Base-by-base conservation (phyloP, 2,113 vertebrate genomes). In the Marcusenius ussheri region DNA sequence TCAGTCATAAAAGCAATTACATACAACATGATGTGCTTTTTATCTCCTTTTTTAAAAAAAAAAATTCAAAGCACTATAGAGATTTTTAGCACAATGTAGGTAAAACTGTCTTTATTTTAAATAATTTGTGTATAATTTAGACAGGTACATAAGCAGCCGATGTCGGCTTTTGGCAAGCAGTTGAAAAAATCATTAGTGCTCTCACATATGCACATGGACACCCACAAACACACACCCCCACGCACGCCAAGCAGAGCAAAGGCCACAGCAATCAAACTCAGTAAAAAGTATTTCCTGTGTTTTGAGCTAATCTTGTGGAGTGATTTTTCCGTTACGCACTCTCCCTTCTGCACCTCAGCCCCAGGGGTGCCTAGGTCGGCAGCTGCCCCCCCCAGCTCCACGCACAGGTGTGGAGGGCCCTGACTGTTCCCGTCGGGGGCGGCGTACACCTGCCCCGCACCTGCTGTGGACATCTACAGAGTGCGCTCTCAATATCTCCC, bases 271-370 rank as follows among this genome's bases (percentile, higher is more conserved):
- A 97, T 97, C 95, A 97, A 94, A 92, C 94, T 92, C 91, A 93
- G 95, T 94, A 96, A 94, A 96, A 96, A 97, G 96, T 96, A 97
- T 97, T 98, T 98, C 97, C 97, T 97, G 97, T 96, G 95, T 96
- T 97, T 96, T 92, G 90, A 93, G 93, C 92, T 94, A 95, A 96
- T 95, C 94, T 91, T 92, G 92, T 80, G 27, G 93, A 95, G 96
- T 94, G 95, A 94, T 97, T 96, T 97, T 98, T 97, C 97, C 97
- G 98, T 98, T 96, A 96, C 96, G 96, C 95, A 95, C 90, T 95
- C 93, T 94, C 90, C 93, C 92, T 91, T 88, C 88, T 92, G 91
- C 15, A 53, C 27, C 85, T 42, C 13, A 31, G n/a, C 8, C 13
- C 85, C 9, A 5, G 46, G 46, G 45, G 35, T 21, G 27, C 31